These are phyloP conservation scores for Mesorhabditis sp. DNA, from an alignment of 2,888 invertebrate genomes.

Conservation along the genomic window DNA sequence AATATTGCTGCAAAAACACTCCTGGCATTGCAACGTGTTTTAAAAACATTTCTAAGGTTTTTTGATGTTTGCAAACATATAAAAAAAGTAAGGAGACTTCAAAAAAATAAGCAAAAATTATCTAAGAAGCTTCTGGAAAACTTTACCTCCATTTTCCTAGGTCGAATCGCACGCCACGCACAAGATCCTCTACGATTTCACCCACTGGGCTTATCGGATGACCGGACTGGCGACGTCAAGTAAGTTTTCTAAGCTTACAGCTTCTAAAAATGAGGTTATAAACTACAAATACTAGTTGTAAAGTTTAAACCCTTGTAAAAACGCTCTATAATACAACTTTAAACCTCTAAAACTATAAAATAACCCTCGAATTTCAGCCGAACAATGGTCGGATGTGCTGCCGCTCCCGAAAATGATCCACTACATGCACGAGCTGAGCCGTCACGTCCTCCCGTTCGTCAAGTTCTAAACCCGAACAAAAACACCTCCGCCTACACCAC, in stretches of 20 bases:
- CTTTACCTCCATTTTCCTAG: constrained; percentile 16
- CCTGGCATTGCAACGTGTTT: too few relatives aligned
- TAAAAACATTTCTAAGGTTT: neutral
- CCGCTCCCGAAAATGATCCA: constrained; percentile 44
- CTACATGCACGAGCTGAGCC: constrained; percentile 45
- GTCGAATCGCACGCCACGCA: constrained; percentile 11
- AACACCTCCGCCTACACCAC: too few relatives aligned
- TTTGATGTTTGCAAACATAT: neutral
- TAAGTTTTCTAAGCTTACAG: neutral
- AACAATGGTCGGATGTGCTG: constrained; percentile 13
- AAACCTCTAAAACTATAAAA: too few relatives aligned
- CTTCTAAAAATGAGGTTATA: too few relatives aligned
- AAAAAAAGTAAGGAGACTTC: too few relatives aligned
- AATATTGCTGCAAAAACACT: too few relatives aligned
- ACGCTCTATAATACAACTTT: too few relatives aligned
- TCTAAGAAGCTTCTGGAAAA: neutral
- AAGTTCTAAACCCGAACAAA: constrained; percentile 11
- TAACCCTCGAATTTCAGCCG: neutral
- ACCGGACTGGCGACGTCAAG: neutral
- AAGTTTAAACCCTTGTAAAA: too few relatives aligned
- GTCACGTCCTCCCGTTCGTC: constrained; percentile 50
- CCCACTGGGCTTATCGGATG: constrained; percentile 3
- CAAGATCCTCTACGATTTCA: constrained; percentile 6
- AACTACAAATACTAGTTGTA: too few relatives aligned
- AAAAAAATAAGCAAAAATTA: constrained; percentile 15